Conservation (phyloP, 2,888 invertebrate genomes). For the Rhagium mordax region DNA sequence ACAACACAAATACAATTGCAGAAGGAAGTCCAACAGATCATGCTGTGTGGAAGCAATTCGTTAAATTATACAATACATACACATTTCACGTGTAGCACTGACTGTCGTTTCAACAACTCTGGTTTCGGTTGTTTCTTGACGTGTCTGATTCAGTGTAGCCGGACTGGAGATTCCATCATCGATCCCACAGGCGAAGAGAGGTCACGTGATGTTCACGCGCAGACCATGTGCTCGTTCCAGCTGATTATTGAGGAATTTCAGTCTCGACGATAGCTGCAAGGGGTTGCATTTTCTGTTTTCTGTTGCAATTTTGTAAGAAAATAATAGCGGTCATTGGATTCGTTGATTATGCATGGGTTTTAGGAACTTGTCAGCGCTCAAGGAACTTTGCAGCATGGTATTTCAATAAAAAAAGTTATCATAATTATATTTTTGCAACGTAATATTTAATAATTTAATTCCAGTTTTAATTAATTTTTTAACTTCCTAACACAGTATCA, state of each 20-base stretch:
- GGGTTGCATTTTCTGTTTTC: slow-evolving; percentile 5
- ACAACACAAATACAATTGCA: neutral
- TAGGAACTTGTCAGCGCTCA: too few relatives aligned
- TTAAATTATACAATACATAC: slow-evolving; percentile 57
- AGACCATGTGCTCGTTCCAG: slow-evolving; percentile 56
- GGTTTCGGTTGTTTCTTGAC: slow-evolving; percentile 29
- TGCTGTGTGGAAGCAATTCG: slow-evolving; percentile 20
- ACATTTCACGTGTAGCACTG: slow-evolving; percentile 63
- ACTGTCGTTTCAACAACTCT: slow-evolving; percentile 38
- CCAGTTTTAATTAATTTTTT: too few relatives aligned
- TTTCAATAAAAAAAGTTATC: neutral
- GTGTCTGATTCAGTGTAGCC: slow-evolving; percentile 25
- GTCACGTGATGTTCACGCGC: slow-evolving; percentile 66
- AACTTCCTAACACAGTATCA: too few relatives aligned
- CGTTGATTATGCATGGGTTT: too few relatives aligned
- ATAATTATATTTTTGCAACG: neutral
- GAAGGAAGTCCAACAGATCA: slow-evolving; percentile 5
- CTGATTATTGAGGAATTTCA: slow-evolving; percentile 29
- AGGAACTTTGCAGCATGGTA: too few relatives aligned
- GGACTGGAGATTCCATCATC: slow-evolving; percentile 55
- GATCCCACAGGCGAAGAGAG: slow-evolving; percentile 60
- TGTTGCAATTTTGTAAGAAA: neutral
- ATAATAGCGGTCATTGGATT: neutral
- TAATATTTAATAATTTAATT: neutral
- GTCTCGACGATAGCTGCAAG: slow-evolving; percentile 16